These are phyloP conservation scores for Hyperopisus bebe DNA, from an alignment of 2,113 vertebrate genomes.

Conservation along the genomic window DNA sequence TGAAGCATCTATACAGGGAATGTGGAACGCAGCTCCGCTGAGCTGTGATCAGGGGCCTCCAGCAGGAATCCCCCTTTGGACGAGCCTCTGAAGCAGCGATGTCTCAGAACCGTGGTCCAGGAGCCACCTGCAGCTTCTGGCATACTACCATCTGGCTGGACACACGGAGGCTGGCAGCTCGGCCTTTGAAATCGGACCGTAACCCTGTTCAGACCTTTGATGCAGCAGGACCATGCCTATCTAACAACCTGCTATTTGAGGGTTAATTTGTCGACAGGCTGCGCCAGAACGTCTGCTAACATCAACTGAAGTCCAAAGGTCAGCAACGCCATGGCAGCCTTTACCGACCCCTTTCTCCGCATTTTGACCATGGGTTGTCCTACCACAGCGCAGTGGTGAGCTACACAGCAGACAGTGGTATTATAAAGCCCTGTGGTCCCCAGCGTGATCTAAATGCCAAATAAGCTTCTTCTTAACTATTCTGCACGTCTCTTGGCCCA, in stretches of 20 bases:
- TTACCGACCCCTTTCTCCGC: neutral
- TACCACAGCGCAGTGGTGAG: neutral
- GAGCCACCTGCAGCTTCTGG: neutral
- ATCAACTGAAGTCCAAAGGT: neutral
- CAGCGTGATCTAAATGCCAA: neutral
- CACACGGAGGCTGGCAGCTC: neutral
- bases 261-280: neutral
- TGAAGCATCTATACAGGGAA: constrained; percentile 7
- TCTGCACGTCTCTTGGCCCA: neutral
- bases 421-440: neutral
- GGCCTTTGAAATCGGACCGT: neutral
- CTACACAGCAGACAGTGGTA: neutral
- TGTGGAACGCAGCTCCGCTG: neutral
- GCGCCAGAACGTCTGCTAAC: neutral
- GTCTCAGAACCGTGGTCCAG: neutral
- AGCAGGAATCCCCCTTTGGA: neutral
- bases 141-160: neutral
- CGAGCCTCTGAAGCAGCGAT: neutral
- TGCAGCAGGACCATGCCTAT: too few species aligned
- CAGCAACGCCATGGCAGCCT: neutral
- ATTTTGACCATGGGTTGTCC: neutral
- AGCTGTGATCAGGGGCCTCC: neutral
- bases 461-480: neutral
- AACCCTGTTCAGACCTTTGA: neutral
- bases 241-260: neutral